A percentile compares a stretch with the other conserved stretches of the same genome.
Conservation (phyloP, 2,888 invertebrate genomes). For the Hydriomena furcata region DNA sequence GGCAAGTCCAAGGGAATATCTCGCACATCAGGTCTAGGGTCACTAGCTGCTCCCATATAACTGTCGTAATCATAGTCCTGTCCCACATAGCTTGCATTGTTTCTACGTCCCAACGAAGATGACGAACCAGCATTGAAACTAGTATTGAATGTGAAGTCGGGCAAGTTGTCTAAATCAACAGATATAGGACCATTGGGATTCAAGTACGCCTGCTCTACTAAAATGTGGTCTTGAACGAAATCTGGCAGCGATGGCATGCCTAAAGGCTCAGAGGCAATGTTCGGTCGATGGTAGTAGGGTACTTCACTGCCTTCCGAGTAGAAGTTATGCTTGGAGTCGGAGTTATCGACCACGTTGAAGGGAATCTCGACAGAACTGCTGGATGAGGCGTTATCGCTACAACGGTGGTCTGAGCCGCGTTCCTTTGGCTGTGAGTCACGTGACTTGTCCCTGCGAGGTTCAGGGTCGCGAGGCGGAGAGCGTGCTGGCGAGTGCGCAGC, state of each 20-base stretch:
- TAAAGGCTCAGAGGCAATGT: conserved; percentile 71
- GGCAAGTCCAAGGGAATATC: conserved; percentile 70
- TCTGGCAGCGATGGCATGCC: conserved; percentile 89
- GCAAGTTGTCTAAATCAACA: conserved; percentile 86
- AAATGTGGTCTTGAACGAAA: conserved; percentile 94
- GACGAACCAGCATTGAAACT: conserved; percentile 72
- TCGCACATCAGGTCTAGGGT: conserved; percentile 51
- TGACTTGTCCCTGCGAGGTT: conserved; percentile 62
- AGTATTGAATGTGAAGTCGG: conserved; percentile 86
- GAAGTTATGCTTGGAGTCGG: conserved; percentile 77
- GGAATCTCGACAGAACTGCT: conserved; percentile 76
- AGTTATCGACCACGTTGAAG: conserved; percentile 76
- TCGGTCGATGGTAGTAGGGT: conserved; percentile 72
- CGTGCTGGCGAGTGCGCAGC: conserved; percentile 78
- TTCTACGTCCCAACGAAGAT: conserved; percentile 64
- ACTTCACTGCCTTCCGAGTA: conserved; percentile 67
- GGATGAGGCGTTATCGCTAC: conserved; percentile 66
- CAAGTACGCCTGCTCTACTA: conserved; percentile 90
- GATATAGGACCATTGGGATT: conserved; percentile 79
- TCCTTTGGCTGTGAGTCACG: conserved; percentile 49
- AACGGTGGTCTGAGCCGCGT: conserved; percentile 56
- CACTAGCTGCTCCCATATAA: conserved; percentile 61
- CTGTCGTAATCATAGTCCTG: conserved; percentile 68
- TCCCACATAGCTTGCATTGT: conserved; percentile 54
- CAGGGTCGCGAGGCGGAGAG: conserved; percentile 69